phyloP scores from a whole-genome alignment of 2,113 vertebrate genomes.

The Promerops cafer region DNA sequence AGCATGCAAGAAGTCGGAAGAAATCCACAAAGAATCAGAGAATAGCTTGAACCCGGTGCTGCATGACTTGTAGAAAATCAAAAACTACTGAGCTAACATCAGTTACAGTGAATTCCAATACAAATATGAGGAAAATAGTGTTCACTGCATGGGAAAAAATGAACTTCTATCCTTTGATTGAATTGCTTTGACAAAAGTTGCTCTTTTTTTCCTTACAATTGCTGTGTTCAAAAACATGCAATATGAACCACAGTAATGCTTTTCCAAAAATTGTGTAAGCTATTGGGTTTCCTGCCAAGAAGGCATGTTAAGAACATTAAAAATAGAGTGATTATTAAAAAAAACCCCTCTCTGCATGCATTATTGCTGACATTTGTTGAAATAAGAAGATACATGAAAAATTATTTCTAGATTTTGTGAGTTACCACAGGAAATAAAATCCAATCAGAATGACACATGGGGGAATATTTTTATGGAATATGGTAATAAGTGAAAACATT shows the following conservation, averaged over 20 bases:
- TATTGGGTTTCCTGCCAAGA: not conserved
- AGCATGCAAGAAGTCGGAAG: not conserved
- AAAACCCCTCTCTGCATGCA: not conserved
- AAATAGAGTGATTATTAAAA: not conserved
- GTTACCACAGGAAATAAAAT: not conserved
- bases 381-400: not conserved
- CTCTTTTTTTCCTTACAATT: not conserved
- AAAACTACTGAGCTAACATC: not conserved
- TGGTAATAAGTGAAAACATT: not conserved
- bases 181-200: not conserved
- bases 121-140: not conserved
- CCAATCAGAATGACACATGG: not conserved
- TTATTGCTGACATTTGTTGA: not conserved
- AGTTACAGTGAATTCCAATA: not conserved
- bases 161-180: not conserved
- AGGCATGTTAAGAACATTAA: not conserved
- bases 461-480: not conserved
- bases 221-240: not conserved
- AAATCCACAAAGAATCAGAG: not conserved
- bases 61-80: not conserved
- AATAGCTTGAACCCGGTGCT: not conserved
- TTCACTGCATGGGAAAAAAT: not conserved
- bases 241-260: not conserved
- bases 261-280: not conserved
- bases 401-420: not conserved